Evolutionary conservation across 2,888 invertebrate genomes (phyloP).

Genomic region (Heteromurus nitidus): DNA sequence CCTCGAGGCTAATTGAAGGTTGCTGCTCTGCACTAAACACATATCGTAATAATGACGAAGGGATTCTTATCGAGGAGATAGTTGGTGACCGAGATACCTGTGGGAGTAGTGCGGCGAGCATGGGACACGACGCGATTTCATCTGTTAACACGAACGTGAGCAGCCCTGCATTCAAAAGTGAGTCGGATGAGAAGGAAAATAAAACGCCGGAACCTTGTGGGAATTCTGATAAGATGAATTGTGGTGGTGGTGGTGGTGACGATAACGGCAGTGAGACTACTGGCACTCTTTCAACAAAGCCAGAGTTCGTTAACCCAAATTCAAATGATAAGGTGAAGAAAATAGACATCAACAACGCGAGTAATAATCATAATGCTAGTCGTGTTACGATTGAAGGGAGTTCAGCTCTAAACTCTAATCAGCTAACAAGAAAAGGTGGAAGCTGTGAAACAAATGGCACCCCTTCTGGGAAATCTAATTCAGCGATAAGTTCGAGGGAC

Average conservation of each 20-base stretch:
- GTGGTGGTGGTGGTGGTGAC: neutral
- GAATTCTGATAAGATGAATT: slow-evolving; percentile 53
- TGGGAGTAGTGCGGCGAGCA: slow-evolving; percentile 45
- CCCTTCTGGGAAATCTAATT: neutral
- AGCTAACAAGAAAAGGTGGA: slow-evolving; percentile 4
- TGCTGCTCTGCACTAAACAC: slow-evolving; percentile 60
- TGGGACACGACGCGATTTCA: slow-evolving; percentile 56
- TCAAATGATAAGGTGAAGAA: slow-evolving; percentile 14
- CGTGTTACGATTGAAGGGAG: neutral
- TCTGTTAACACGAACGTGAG: slow-evolving; percentile 27
- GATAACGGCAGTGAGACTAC: slow-evolving; percentile 21
- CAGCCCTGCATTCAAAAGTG: slow-evolving; percentile 55
- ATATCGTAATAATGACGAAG: slow-evolving; percentile 52
- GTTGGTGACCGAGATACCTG: slow-evolving; percentile 29
- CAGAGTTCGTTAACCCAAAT: slow-evolving; percentile 49
- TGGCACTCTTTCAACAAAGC: slow-evolving; percentile 37
- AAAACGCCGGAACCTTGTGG: slow-evolving; percentile 70
- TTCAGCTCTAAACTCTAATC: neutral
- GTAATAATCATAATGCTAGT: slow-evolving; percentile 11
- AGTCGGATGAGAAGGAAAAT: slow-evolving; percentile 72
- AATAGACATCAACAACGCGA: neutral
- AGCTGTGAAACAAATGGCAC: neutral
- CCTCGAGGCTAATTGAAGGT: slow-evolving; percentile 61
- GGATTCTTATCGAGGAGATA: slow-evolving; percentile 20
- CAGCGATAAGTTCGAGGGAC: neutral